phyloP scores from a whole-genome alignment of 1,140 invertebrate species.

The Tribolium castaneum region DNA sequence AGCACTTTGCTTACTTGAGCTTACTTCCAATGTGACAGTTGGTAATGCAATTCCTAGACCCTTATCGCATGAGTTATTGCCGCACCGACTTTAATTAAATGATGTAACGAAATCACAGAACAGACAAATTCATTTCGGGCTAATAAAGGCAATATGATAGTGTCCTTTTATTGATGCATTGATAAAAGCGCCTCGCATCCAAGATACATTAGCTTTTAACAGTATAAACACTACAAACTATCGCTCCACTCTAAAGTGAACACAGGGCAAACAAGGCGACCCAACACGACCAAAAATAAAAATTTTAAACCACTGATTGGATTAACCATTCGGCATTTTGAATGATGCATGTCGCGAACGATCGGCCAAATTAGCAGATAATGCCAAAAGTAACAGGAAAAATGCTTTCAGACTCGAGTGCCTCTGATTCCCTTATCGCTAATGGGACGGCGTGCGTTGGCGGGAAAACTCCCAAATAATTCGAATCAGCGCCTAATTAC shows the following conservation, averaged over 20 bases:
- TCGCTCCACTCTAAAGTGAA: not conserved
- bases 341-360: not conserved
- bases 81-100: not conserved
- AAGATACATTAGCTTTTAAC: not conserved
- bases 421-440: not conserved
- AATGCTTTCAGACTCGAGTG: slow-evolving; percentile 14
- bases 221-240: not conserved
- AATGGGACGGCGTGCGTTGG: not conserved
- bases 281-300: not conserved
- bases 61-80: not conserved
- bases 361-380: not conserved
- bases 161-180: not conserved
- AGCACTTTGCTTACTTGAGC: not conserved
- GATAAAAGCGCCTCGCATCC: not conserved
- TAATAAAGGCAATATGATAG: not conserved
- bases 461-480: not conserved
- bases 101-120: not conserved
- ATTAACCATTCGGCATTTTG: too few species aligned
- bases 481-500: not conserved
- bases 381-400: not conserved
- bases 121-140: not conserved
- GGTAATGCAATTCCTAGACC: not conserved
- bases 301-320: too few species aligned
- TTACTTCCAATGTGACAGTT: not conserved
- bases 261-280: not conserved